Evolutionary conservation across 37 sponge, comb jelly and placozoan species (phyloP).

Genomic region (Oscarella lobularis): DNA sequence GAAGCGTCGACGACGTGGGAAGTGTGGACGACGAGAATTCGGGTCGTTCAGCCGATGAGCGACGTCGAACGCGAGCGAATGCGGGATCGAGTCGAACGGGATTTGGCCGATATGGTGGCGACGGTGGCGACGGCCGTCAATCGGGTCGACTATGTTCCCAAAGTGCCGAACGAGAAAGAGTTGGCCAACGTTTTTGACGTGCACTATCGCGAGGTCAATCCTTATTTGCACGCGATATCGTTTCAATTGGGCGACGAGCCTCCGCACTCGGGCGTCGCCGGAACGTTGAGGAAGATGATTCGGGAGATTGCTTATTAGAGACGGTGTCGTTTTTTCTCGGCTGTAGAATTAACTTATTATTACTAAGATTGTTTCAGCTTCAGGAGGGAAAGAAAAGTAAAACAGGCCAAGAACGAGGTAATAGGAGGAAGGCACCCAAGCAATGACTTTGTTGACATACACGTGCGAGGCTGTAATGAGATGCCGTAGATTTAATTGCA

Average conservation of each 20-base stretch:
- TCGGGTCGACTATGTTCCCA: slow-evolving; percentile 67
- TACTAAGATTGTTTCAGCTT: too few species aligned
- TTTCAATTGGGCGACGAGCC: not conserved
- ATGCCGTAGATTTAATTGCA: too few species aligned
- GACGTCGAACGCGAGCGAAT: not conserved
- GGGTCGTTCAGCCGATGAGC: not conserved
- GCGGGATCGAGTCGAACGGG: not conserved
- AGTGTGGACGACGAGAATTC: not conserved
- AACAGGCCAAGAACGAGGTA: too few species aligned
- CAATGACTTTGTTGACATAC: too few species aligned
- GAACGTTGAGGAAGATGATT: not conserved
- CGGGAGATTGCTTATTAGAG: too few species aligned
- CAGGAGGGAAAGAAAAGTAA: too few species aligned
- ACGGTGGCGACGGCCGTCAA: slow-evolving; percentile 12
- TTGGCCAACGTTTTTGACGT: slow-evolving; percentile 64
- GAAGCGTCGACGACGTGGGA: slow-evolving; percentile 18
- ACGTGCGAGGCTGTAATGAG: too few species aligned
- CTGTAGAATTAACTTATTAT: too few species aligned
- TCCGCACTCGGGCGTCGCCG: not conserved
- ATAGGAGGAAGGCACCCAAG: too few species aligned
- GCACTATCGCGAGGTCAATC: slow-evolving; percentile 58
- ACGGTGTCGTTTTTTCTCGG: too few species aligned
- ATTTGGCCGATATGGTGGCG: not conserved
- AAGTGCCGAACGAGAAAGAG: slow-evolving; percentile 51
- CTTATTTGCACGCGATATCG: slow-evolving; percentile 46